These are phyloP conservation scores for Pipra filicauda DNA, from an alignment of 2,113 vertebrate genomes.

Conservation along the genomic window DNA sequence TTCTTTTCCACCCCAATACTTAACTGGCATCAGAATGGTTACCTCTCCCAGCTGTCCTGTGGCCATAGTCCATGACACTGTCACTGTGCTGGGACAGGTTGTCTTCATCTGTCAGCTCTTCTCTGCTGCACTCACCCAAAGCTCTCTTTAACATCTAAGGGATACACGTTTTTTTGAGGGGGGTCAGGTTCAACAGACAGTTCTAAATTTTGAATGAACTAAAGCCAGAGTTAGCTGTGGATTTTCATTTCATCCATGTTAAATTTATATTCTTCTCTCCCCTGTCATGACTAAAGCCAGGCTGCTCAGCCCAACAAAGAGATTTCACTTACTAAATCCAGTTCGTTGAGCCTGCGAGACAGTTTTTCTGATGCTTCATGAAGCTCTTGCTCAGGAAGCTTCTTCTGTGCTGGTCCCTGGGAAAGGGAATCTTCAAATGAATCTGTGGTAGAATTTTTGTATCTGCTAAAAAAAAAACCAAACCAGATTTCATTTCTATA, in stretches of 20 bases:
- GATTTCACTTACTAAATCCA: slow-evolving; percentile 80
- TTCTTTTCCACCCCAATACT: not conserved
- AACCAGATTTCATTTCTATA: not conserved
- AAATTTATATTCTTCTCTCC: not conserved
- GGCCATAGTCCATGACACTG: slow-evolving; percentile 77
- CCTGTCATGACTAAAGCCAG: not conserved
- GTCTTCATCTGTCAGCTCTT: slow-evolving; percentile 76
- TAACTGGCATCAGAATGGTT: not conserved
- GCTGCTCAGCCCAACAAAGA: not conserved
- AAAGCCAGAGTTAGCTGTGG: not conserved
- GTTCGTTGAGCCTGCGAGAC: slow-evolving; percentile 80
- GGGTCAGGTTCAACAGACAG: not conserved
- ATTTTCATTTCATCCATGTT: not conserved
- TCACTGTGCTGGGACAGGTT: slow-evolving; percentile 85
- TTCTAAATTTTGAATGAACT: not conserved
- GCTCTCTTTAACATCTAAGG: slow-evolving; percentile 89
- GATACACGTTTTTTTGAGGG: not conserved
- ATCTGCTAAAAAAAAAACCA: not conserved
- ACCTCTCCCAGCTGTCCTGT: slow-evolving; percentile 73
- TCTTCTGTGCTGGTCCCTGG: slow-evolving; percentile 68
- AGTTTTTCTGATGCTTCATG: slow-evolving; percentile 85
- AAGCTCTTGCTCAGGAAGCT: slow-evolving; percentile 78
- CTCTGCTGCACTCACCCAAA: slow-evolving; percentile 62
- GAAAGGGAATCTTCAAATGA: slow-evolving; percentile 55
- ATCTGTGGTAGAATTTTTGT: not conserved